Evolutionary conservation across 1,140 invertebrate genomes (phyloP).

Genomic region (Euura lappo): DNA sequence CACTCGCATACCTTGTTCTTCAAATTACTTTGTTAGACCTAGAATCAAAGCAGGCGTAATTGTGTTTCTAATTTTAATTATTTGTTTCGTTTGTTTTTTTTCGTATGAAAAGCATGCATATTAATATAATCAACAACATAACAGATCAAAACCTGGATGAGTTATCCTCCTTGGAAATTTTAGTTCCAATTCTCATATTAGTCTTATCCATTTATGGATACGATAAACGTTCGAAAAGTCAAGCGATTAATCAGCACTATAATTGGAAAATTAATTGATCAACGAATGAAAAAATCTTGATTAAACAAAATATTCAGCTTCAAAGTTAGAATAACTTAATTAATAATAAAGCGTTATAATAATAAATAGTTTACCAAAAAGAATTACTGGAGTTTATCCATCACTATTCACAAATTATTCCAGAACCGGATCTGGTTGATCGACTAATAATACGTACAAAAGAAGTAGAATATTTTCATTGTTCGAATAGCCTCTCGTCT

Average conservation of each 20-base stretch:
- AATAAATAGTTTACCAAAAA: too few species aligned
- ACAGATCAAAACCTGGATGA: not conserved
- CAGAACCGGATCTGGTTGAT: not conserved
- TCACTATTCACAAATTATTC: not conserved
- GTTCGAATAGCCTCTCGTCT: not conserved
- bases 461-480: not conserved
- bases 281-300: too few species aligned
- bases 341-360: not conserved
- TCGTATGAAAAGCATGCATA: not conserved
- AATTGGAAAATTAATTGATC: too few species aligned
- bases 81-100: not conserved
- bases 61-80: not conserved
- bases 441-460: too few species aligned
- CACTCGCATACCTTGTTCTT: slow-evolving; percentile 29
- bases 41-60: slow-evolving; percentile 35
- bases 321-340: too few species aligned
- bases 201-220: too few species aligned
- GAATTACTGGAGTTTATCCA: too few species aligned
- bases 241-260: too few species aligned
- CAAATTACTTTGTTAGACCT: slow-evolving; percentile 51
- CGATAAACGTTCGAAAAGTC: too few species aligned
- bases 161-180: not conserved
- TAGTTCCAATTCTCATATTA: too few species aligned
- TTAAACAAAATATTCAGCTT: too few species aligned
- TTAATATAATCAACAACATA: not conserved